Evolutionary conservation across 64 coral and sea anemone genomes (phyloP).

Genomic region (Dendronephthya gigantea): DNA sequence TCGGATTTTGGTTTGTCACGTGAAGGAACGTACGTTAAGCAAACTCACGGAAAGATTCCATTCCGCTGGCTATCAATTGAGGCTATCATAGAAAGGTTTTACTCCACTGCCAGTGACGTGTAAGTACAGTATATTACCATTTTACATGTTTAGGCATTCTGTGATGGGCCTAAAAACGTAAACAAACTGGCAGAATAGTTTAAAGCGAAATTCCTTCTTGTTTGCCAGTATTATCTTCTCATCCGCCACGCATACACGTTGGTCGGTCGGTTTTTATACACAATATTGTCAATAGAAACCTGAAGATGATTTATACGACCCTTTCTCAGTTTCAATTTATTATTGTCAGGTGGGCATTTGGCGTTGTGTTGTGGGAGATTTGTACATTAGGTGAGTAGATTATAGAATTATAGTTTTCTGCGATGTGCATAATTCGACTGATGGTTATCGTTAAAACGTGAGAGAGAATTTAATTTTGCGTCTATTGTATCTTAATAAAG

Average conservation of each 20-base stretch:
- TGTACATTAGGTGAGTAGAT: slow-evolving; percentile 65
- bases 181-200: too few species aligned
- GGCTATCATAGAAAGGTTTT: background rate
- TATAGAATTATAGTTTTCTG: background rate
- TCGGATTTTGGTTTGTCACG: slow-evolving; percentile 16
- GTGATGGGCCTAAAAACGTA: too few species aligned
- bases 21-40: background rate
- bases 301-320: too few species aligned
- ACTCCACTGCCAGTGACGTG: slow-evolving; percentile 12
- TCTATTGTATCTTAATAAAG: slow-evolving; percentile 3
- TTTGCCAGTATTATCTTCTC: too few species aligned
- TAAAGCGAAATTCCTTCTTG: too few species aligned
- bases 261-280: too few species aligned
- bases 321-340: background rate
- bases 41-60: slow-evolving; percentile 8
- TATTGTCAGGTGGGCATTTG: slow-evolving; percentile 80
- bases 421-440: too few species aligned
- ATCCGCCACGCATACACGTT: too few species aligned
- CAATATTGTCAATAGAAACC: too few species aligned
- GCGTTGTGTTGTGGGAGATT: slow-evolving; percentile 93
- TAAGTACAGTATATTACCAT: background rate
- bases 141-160: too few species aligned
- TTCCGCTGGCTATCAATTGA: slow-evolving; percentile 14
- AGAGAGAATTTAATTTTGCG: background rate
- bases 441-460: background rate